Evolutionary conservation across 2,113 vertebrate species (phyloP), one percentile per base, ranked within the genome.

Genomic region (Carettochelys insculpta): DNA sequence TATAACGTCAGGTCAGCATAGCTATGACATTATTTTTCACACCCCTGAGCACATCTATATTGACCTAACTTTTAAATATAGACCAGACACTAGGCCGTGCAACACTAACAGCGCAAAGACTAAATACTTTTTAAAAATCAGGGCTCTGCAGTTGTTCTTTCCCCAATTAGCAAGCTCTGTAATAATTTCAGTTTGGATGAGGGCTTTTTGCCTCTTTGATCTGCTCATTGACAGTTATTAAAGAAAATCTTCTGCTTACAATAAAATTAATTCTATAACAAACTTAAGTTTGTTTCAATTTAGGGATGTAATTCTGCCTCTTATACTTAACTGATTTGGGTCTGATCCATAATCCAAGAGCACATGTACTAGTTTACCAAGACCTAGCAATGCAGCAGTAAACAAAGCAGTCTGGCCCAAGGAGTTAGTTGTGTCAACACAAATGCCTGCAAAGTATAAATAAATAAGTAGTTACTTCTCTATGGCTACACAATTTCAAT

Each of bases 371-470:
- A 98, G 81, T 82, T 97, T 98, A 5, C 73, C 80, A 50, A 98
- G 97, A 34, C 98, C 98, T n/a, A 98, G 94, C 76, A 99, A 96
- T 0, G 98, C 97, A 3, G 98, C 98, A 19, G 93, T 96, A 93
- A 98, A 99, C 41, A 99, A 97, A 5, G 98, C 76, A 3, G 98
- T 98, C 47, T 99, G 99, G 9, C 98, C 98, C 85, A 98, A 78
- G 52, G 98, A 97, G 90, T 99, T 99, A 17, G 97, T 84, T 6
- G 97, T 94, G 96, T 99, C 98, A 11, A 98, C 97, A 82, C 92
- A 95, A 88, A 98, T 47, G 80, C 98, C 99, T 99, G 82, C 5
- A 90, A 91, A 81, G 16, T 48, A 95, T 27, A 91, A 96, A 85
- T 5, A 54, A 7, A 48, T 89, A 1, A 24, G 78, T 3, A 54